Evolutionary conservation across 2,888 invertebrate genomes (phyloP).

Genomic region (Gastracanthus pulcherrimus): DNA sequence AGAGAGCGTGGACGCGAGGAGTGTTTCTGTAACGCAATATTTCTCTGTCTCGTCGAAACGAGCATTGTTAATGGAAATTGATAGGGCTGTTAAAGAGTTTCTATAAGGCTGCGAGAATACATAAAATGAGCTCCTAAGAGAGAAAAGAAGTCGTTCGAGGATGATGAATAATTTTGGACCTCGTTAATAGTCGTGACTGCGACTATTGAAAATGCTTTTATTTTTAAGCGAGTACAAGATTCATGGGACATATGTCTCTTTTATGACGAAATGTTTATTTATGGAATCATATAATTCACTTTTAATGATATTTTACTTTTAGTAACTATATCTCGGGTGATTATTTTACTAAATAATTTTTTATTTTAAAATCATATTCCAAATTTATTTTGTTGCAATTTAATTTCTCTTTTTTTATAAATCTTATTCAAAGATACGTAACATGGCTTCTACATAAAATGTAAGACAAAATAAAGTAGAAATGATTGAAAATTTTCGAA

Average conservation of each 20-base stretch:
- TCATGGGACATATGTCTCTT: no score
- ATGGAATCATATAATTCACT: no score
- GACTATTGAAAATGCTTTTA: neutral
- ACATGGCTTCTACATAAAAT: no score
- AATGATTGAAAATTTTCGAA: no score
- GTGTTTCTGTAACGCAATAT: slow-evolving; percentile 43
- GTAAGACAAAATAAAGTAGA: no score
- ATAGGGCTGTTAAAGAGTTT: slow-evolving; percentile 50
- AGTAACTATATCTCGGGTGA: neutral
- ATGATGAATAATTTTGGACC: slow-evolving; percentile 39
- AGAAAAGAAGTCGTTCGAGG: slow-evolving; percentile 25
- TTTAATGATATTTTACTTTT: no score
- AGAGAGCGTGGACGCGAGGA: neutral
- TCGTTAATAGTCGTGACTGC: neutral
- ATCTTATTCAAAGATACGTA: no score
- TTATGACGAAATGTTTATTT: neutral
- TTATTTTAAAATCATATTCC: neutral
- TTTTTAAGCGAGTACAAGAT: neutral
- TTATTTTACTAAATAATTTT: no score
- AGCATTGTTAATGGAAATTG: slow-evolving; percentile 55
- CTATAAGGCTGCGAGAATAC: slow-evolving; percentile 9
- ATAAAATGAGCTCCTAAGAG: slow-evolving; percentile 17
- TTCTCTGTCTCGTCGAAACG: slow-evolving; percentile 50
- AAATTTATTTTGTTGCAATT: no score
- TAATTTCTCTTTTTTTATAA: neutral